A percentile compares a stretch with the other conserved stretches of the same genome.
Conservation (phyloP, 2,888 invertebrate species). For the Chrysotoxum bicinctum region DNA sequence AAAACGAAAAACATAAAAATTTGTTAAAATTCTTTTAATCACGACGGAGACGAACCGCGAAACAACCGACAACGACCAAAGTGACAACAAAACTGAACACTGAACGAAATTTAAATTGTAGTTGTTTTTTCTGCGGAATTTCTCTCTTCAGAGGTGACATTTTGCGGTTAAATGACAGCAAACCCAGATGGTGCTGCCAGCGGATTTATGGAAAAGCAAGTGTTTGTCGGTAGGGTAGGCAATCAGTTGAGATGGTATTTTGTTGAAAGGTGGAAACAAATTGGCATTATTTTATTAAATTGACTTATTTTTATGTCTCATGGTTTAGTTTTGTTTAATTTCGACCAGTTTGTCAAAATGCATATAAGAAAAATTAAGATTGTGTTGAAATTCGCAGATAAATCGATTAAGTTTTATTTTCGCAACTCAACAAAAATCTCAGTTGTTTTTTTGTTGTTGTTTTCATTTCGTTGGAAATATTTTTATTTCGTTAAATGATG, state of each 20-base stretch:
- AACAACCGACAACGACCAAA: slow-evolving; percentile 18
- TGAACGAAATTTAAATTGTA: neutral
- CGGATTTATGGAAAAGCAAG: neutral
- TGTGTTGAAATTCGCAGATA: too few species aligned
- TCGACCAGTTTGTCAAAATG: too few species aligned
- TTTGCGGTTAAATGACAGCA: slow-evolving; percentile 37
- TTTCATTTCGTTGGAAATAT: too few species aligned
- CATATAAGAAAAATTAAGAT: too few species aligned
- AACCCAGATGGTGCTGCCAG: slow-evolving; percentile 32
- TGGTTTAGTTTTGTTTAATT: too few species aligned
- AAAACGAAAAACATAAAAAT: slow-evolving; percentile 34
- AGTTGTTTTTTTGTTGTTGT: too few species aligned
- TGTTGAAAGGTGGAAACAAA: neutral
- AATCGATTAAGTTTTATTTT: too few species aligned
- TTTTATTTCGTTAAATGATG: too few species aligned
- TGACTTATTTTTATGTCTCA: too few species aligned
- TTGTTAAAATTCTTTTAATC: slow-evolving; percentile 3
- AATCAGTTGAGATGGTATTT: too few species aligned
- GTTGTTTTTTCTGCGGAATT: slow-evolving; percentile 46
- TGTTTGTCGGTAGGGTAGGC: slow-evolving; percentile 16
- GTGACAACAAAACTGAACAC: slow-evolving; percentile 67
- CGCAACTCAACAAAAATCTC: too few species aligned
- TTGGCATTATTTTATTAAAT: too few species aligned
- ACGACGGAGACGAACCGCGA: slow-evolving; percentile 21
- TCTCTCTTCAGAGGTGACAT: slow-evolving; percentile 50